Base-by-base conservation (phyloP, 2,888 invertebrate genomes). In the Rhopalosiphum nymphaeae region DNA sequence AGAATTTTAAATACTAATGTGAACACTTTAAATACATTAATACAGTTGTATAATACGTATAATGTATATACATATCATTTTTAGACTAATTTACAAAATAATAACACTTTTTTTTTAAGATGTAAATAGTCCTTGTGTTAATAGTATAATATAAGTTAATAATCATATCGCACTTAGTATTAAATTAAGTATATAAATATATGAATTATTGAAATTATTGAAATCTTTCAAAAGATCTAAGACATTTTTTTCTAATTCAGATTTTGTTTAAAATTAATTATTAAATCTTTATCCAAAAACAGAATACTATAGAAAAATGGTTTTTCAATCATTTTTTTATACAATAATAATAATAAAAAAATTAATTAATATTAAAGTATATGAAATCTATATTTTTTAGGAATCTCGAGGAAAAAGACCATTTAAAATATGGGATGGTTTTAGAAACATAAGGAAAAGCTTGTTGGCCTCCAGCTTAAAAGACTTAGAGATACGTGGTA, bases 401-500 rank as follows among this genome's bases (percentile, higher is more conserved):
- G 98, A 98, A 97, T 97, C 98, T 97, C 98, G 98, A 97, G 98
- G 98, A 97, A 98, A 98, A 97, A 98, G 98, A 97, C 98, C 98
- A 97, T 98, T 98, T 97, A 98, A 98, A 97, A 98, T 98, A 97
- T 98, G 98, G 98, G 98, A 98, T 97, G 98, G 98, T 97, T 98
- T 98, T 97, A 97, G 98, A 97, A 98, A 97, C 97, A 98, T 98
- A 96, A 97, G 98, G 96, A 98, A 98, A 97, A 98, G 98, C 96
- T 97, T 98, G 96, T 98, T 98, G 96, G 98, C 98, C 96, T 98
- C 98, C 96, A 98, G 98, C 96, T 98, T 98, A 96, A 98, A 98
- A 96, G 98, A 98, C 96, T 97, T 98, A 96, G 97, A 98, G 96
- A 97, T 97, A 95, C 97, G 97, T 96, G 98, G 95, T 95, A 94